Evolutionary conservation across 2,113 vertebrate species (phyloP).

Genomic region (Nibea albiflora): DNA sequence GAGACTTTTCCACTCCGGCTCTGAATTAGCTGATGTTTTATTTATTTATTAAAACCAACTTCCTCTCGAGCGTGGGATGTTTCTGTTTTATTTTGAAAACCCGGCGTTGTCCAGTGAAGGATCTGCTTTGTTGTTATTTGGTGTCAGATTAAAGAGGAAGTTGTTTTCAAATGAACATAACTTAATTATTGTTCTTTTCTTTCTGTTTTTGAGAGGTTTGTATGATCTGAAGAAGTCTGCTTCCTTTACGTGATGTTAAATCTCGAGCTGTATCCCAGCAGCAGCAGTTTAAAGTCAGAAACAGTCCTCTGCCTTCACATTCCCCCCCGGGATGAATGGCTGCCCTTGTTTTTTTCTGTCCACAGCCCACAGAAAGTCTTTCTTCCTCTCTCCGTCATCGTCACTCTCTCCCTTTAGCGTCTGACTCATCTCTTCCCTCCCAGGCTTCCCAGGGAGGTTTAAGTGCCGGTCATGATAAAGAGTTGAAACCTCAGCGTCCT

Average conservation of each 20-base stretch:
- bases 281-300: not conserved
- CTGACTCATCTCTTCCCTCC: slow-evolving; percentile 51
- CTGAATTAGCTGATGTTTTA: no score
- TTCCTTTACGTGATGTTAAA: not conserved
- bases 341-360: slow-evolving; percentile 57
- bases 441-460: slow-evolving; percentile 26
- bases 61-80: no score
- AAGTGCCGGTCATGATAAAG: slow-evolving; percentile 2
- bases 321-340: slow-evolving; percentile 43
- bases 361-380: slow-evolving; percentile 44
- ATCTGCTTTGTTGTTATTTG: no score
- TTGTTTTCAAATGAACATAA: no score
- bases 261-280: not conserved
- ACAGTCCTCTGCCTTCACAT: slow-evolving; percentile 33
- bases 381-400: slow-evolving; percentile 46
- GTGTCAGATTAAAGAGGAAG: no score
- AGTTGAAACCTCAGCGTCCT: not conserved
- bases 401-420: slow-evolving; percentile 39
- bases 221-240: no score
- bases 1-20: no score
- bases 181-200: no score
- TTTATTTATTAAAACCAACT: no score
- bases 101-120: no score
- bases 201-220: no score
- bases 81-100: no score